These are phyloP conservation scores for Lethenteron reissneri DNA, from an alignment of 2,113 vertebrate species.

Conservation along the genomic window DNA sequence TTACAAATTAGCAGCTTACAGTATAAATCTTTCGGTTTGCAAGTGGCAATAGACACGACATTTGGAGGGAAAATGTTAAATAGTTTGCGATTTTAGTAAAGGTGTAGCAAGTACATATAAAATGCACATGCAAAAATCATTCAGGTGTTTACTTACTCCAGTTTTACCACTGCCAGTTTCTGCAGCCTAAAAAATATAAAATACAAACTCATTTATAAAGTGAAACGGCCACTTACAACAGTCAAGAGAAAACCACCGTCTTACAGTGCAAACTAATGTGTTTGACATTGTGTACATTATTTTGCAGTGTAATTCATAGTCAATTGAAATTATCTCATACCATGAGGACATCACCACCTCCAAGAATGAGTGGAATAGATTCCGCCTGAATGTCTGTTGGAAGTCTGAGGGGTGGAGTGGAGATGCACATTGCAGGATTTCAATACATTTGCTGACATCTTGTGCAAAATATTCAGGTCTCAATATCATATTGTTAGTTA, in stretches of 20 bases:
- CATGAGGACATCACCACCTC: constrained; percentile 93
- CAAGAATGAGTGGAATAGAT: constrained; percentile 73
- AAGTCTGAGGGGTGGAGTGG: constrained; percentile 26
- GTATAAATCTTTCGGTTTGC: neutral
- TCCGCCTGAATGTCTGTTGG: constrained; percentile 96
- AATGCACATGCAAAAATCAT: neutral
- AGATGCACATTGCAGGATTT: no score
- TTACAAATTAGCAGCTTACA: neutral
- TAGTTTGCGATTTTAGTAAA: neutral
- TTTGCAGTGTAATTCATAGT: no score
- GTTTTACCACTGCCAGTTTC: constrained; percentile 97
- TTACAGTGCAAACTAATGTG: no score
- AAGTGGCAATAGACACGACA: neutral
- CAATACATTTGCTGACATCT: no score
- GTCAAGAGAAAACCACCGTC: neutral
- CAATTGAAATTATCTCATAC: constrained; percentile 18
- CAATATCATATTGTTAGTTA: no score
- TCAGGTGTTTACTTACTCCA: constrained; percentile 41
- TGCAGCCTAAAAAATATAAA: constrained; percentile 37
- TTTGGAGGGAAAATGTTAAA: neutral
- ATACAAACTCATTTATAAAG: constrained; percentile 8
- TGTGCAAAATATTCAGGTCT: no score
- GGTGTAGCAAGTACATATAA: neutral
- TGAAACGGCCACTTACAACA: neutral
- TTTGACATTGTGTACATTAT: no score